Conservation (phyloP, 2,113 vertebrate genomes). For the Passer montanus region DNA sequence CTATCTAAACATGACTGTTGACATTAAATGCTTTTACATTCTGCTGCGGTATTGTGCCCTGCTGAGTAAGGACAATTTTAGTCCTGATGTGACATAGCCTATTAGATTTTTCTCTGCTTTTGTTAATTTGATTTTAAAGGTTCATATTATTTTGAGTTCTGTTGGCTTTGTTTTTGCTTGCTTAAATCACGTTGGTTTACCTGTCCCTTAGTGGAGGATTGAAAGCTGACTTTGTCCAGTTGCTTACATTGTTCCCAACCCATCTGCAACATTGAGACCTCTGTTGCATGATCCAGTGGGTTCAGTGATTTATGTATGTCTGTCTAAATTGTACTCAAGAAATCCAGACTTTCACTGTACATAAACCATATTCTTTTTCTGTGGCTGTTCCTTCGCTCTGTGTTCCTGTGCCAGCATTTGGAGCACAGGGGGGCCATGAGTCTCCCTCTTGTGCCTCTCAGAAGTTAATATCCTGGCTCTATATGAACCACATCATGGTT, state of each 20-base stretch:
- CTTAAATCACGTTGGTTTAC: not conserved
- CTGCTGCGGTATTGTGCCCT: not conserved
- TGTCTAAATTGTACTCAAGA: not conserved
- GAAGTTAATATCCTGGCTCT: not conserved
- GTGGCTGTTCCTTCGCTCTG: not conserved
- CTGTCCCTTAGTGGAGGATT: not conserved
- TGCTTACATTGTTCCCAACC: not conserved
- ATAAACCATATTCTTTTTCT: not conserved
- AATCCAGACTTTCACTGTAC: not conserved
- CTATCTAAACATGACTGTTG: not conserved
- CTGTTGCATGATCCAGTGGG: not conserved
- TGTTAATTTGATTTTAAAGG: not conserved
- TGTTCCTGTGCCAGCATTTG: not conserved
- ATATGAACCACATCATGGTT: not conserved
- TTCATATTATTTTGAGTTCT: not conserved
- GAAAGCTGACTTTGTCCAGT: not conserved
- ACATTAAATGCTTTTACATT: not conserved
- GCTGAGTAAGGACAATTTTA: not conserved
- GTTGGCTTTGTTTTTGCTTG: not conserved
- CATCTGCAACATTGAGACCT: not conserved
- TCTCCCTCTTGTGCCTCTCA: not conserved
- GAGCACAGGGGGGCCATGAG: fast-evolving
- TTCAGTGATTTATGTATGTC: not conserved
- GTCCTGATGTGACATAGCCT: not conserved
- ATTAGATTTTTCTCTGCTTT: not conserved